A percentile compares a stretch with the other conserved stretches of the same genome.
phyloP scores from a whole-genome alignment of 2,888 invertebrate species.

The Phytoseiulus persimilis region DNA sequence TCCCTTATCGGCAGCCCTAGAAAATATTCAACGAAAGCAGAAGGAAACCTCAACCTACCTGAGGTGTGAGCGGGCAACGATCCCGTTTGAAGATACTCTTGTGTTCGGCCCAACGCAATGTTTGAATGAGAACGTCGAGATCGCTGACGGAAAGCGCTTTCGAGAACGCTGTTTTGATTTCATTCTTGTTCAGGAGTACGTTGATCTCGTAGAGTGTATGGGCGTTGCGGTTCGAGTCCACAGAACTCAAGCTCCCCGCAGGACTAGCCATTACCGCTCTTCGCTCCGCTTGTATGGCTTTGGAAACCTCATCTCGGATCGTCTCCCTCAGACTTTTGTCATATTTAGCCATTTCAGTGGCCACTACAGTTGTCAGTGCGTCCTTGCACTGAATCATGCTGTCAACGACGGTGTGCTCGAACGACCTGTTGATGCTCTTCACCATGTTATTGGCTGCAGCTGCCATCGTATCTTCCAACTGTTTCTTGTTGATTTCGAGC shows the following conservation, averaged over 20 bases:
- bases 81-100: conserved; percentile 29
- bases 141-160: conserved; percentile 32
- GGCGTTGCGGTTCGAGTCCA: conserved; percentile 32
- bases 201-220: conserved; percentile 5
- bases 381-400: conserved; percentile 17
- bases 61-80: conserved; percentile 29
- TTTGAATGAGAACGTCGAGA: conserved; percentile 34
- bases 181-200: neutral
- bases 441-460: conserved; percentile 21
- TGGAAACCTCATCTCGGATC: conserved; percentile 19
- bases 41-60: neutral
- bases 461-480: neutral
- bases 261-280: conserved; percentile 31
- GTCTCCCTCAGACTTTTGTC: neutral
- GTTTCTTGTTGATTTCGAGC: conserved; percentile 28
- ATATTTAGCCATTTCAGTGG: conserved; percentile 14
- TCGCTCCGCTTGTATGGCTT: conserved; percentile 18
- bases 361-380: neutral
- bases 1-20: too few species aligned
- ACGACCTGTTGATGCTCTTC: conserved; percentile 11
- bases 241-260: conserved; percentile 30
- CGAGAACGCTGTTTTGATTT: conserved; percentile 22
- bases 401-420: conserved; percentile 6
- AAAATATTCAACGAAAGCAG: too few species aligned
- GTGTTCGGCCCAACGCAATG: conserved; percentile 24